phyloP scores from a whole-genome alignment of 2,888 invertebrate species.

The Phortica okadai region DNA sequence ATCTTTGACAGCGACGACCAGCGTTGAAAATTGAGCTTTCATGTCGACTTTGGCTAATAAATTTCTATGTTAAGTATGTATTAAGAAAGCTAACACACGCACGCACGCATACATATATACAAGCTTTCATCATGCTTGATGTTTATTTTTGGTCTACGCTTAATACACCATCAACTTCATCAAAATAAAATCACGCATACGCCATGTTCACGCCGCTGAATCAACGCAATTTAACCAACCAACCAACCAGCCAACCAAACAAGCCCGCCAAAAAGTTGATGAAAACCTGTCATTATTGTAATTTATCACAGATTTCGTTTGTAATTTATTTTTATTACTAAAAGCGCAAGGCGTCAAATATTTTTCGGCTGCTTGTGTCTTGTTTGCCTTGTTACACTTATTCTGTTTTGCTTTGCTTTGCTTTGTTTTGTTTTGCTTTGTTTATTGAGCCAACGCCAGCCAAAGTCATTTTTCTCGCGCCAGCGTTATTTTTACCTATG shows the following conservation, averaged over 20 bases:
- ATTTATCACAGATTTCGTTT: slow-evolving; percentile 54
- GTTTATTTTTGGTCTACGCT: too few species aligned
- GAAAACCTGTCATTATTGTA: slow-evolving; percentile 48
- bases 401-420: neutral
- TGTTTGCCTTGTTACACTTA: neutral
- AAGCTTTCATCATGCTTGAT: too few species aligned
- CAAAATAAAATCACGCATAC: neutral
- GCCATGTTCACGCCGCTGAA: neutral
- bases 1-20: too few species aligned
- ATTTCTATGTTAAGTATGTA: slow-evolving; percentile 11
- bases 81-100: neutral
- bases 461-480: slow-evolving; percentile 4
- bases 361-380: neutral
- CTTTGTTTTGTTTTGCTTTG: too few species aligned
- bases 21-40: neutral
- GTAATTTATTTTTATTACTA: slow-evolving; percentile 39
- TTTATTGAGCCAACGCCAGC: neutral
- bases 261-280: slow-evolving; percentile 30
- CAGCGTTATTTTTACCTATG: neutral
- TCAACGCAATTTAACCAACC: slow-evolving; percentile 11
- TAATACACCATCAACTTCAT: neutral
- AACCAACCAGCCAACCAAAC: neutral
- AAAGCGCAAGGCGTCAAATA: slow-evolving; percentile 1
- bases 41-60: slow-evolving; percentile 11
- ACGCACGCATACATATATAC: neutral